phyloP scores from a whole-genome alignment of 2,797 vertebrate species.

The Aldrovandia affinis region DNA sequence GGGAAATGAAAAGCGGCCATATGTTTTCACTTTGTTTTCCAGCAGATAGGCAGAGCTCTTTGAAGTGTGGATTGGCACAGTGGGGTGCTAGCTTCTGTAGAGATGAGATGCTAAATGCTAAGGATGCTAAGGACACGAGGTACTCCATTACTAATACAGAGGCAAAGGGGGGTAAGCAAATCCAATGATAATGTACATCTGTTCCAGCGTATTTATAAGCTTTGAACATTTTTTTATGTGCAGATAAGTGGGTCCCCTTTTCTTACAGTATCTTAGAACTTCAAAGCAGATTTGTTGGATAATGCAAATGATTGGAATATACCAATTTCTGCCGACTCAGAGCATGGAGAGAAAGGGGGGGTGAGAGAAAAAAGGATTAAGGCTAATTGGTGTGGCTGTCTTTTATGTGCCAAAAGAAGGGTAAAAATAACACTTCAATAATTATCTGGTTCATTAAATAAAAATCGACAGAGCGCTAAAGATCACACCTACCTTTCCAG shows the following conservation, averaged over 20 bases:
- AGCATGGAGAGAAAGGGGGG: slow-evolving; percentile 78
- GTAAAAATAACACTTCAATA: slow-evolving; percentile 73
- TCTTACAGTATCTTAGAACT: slow-evolving; percentile 96
- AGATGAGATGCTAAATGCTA: slow-evolving; percentile 87
- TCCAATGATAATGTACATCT: slow-evolving; percentile 99
- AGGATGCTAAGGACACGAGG: slow-evolving; percentile 84
- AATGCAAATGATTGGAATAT: slow-evolving; percentile 96
- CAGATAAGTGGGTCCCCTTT: slow-evolving; percentile 94
- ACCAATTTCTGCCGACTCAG: slow-evolving; percentile 74
- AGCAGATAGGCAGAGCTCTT: slow-evolving; percentile 90
- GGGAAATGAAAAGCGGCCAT: slow-evolving; percentile 87
- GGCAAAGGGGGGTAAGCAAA: slow-evolving; percentile 87
- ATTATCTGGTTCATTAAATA: slow-evolving; percentile 74
- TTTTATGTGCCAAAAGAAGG: slow-evolving; percentile 87
- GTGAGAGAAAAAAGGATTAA: slow-evolving; percentile 81
- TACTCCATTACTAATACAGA: slow-evolving; percentile 91
- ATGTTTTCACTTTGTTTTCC: slow-evolving; percentile 89
- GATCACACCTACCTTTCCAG: slow-evolving; percentile 52
- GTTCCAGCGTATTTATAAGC: slow-evolving; percentile 97
- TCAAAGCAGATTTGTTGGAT: slow-evolving; percentile 98
- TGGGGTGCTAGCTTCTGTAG: slow-evolving; percentile 87
- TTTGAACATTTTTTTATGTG: slow-evolving; percentile 96
- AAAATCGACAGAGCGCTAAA: slow-evolving; percentile 61
- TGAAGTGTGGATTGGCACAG: slow-evolving; percentile 95
- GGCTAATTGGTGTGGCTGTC: slow-evolving; percentile 91